Percentiles rank a stretch among this genome's conserved stretches.
phyloP scores from a whole-genome alignment of 2,113 vertebrate genomes.

The Spea bombifrons region DNA sequence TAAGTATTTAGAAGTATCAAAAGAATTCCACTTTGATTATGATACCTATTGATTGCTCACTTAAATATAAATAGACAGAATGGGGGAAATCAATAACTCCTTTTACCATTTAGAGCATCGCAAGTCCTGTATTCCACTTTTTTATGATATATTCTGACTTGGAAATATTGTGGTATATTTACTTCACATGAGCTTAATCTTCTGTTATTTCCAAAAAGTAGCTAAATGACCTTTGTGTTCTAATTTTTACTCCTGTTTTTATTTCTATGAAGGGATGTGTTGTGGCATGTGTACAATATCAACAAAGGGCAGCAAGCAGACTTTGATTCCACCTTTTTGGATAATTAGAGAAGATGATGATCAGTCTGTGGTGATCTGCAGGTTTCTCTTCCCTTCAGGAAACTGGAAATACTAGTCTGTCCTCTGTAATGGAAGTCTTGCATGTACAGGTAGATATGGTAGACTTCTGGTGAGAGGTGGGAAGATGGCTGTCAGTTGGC shows the following conservation, averaged over 20 bases:
- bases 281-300: not conserved
- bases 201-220: not conserved
- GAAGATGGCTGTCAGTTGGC: no score
- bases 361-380: no score
- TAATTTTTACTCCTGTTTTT: not conserved
- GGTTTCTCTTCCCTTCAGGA: no score
- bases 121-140: constrained; percentile 25
- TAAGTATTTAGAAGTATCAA: constrained; percentile 35
- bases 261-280: not conserved
- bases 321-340: no score
- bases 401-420: no score
- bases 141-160: constrained; percentile 3
- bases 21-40: constrained; percentile 26
- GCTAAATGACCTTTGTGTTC: not conserved
- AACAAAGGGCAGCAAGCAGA: no score
- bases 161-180: constrained; percentile 2
- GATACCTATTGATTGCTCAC: constrained; percentile 26
- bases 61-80: constrained; percentile 15
- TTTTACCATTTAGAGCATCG: constrained; percentile 14
- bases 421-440: no score
- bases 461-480: no score
- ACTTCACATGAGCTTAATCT: constrained; percentile 1
- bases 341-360: no score
- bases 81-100: constrained; percentile 26
- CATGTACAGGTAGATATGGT: no score